Base-by-base conservation (phyloP, 2,113 vertebrate genomes). In the Nanger granti region DNA sequence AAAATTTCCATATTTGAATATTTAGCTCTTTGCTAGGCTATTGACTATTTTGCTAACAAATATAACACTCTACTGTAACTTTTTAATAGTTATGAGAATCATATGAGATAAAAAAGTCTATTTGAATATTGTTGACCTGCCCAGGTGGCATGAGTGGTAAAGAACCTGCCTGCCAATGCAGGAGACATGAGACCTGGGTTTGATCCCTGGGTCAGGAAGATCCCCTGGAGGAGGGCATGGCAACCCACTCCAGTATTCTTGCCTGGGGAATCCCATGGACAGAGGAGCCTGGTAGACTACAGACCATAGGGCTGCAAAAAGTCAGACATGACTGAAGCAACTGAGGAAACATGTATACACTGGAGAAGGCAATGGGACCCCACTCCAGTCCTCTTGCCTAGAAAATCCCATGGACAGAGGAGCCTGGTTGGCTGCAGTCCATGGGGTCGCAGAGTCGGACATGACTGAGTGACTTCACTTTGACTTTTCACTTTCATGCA, bases 1-100 rank as follows among this genome's bases (percentile, higher is more conserved):
- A 49, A 49, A 41, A 37, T 79, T 34, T 92, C 47, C 41, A 37
- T 90, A 55, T 94, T 96, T 93, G 31, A 83, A 93, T 86, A 95
- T 76, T 52, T 57, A 95, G 26, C 20, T 47, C 10, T 92, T 96
- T 95, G 2, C 9, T 47, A 91, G 60, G 31, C 10, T 64, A 47
- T 87, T 29, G 11, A 73, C 87, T 73, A 73, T 91, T 18, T 64
- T 76, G 34, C 5, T 17, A 57, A 79, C 28, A 96, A 60, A 59
- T 79, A 3, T 92, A 85, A 79, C 22, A 54, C 14, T 59, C 2
- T 41, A 41, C 22, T 69, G 2, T 60, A 94, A 26, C 64, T 91
- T 80, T 3, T 60, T 52, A 64, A 64, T 31, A 60, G 41, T 80
- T 64, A 11, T 31, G 17, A 92, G 29, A 83, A 22, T 80, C 29